Conservation (phyloP, 2,888 invertebrate species). For the Acrobasis repandana region DNA sequence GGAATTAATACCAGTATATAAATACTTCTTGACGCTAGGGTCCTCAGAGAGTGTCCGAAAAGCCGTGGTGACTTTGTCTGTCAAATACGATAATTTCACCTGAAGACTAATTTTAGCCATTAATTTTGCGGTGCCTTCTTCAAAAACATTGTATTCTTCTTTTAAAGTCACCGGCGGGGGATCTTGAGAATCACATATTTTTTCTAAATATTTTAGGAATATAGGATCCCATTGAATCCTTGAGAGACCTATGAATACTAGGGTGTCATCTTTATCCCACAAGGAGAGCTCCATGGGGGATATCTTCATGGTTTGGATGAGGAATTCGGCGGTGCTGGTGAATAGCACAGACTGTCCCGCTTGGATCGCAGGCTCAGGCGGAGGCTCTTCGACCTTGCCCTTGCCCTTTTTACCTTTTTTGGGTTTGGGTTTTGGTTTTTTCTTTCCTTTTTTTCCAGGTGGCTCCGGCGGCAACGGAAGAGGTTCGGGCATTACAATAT, state of each 20-base stretch:
- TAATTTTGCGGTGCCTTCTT: slow-evolving; percentile 67
- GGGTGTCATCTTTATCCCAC: slow-evolving; percentile 71
- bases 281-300: slow-evolving; percentile 63
- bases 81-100: slow-evolving; percentile 63
- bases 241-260: slow-evolving; percentile 60
- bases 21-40: slow-evolving; percentile 57
- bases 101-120: slow-evolving; percentile 70
- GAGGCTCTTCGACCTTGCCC: slow-evolving; percentile 48
- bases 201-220: slow-evolving; percentile 57
- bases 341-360: slow-evolving; percentile 74
- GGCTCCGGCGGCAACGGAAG: slow-evolving; percentile 68
- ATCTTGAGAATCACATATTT: slow-evolving; percentile 47
- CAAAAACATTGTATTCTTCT: slow-evolving; percentile 72
- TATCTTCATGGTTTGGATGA: slow-evolving; percentile 67
- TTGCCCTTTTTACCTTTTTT: slow-evolving; percentile 62
- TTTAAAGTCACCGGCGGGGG: slow-evolving; percentile 55
- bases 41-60: slow-evolving; percentile 74
- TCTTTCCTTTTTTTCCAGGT: slow-evolving; percentile 59
- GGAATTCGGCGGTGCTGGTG: slow-evolving; percentile 64
- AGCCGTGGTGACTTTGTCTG: slow-evolving; percentile 63
- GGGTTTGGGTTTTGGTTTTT: slow-evolving; percentile 48
- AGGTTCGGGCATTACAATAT: slow-evolving; percentile 72
- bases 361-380: slow-evolving; percentile 69
- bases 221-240: slow-evolving; percentile 65
- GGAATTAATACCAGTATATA: slow-evolving; percentile 73